Evolutionary conservation across 2,797 vertebrate species (phyloP).

Genomic region (Argyrosomus regius): DNA sequence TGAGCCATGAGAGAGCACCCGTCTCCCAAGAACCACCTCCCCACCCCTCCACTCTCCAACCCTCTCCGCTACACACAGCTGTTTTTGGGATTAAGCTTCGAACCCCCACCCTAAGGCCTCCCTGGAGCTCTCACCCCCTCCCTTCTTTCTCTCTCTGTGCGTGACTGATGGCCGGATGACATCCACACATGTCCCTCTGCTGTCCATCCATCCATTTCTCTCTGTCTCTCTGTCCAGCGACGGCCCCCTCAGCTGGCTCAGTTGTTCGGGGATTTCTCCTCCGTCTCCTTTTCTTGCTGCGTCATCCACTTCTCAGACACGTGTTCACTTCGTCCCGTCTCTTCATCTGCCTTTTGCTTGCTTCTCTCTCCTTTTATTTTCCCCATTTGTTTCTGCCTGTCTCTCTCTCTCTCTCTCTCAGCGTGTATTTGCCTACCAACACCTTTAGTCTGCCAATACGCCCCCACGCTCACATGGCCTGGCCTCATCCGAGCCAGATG

Average conservation of each 20-base stretch:
- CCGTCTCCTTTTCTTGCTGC: conserved; percentile 62
- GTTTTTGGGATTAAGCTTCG: conserved; percentile 85
- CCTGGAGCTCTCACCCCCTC: conserved; percentile 47
- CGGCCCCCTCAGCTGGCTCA: conserved; percentile 69
- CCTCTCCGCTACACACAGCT: conserved; percentile 77
- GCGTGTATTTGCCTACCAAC: conserved; percentile 68
- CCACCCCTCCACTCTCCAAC: conserved; percentile 1
- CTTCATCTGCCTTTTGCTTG: conserved; percentile 29
- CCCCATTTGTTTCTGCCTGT: conserved; percentile 11
- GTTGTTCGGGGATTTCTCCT: conserved; percentile 65
- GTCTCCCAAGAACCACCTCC: conserved; percentile 62
- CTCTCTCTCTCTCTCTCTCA: conserved; percentile 22
- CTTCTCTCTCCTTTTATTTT: conserved; percentile 27
- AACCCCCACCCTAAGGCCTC: conserved; percentile 66
- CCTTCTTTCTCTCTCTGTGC: conserved; percentile 45
- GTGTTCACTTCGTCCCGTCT: conserved; percentile 40
- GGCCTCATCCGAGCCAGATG: conserved; percentile 62
- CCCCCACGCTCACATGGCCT: conserved; percentile 71
- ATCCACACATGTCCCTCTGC: conserved; percentile 82
- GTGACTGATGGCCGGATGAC: conserved; percentile 84
- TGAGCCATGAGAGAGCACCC: conserved; percentile 74
- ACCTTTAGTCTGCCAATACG: conserved; percentile 68
- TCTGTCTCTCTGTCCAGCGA: conserved; percentile 47
- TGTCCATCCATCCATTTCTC: conserved; percentile 57
- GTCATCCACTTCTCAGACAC: conserved; percentile 65